These are phyloP conservation scores for Polydesmus complanatus DNA, from an alignment of 2,888 invertebrate genomes.

Conservation along the genomic window DNA sequence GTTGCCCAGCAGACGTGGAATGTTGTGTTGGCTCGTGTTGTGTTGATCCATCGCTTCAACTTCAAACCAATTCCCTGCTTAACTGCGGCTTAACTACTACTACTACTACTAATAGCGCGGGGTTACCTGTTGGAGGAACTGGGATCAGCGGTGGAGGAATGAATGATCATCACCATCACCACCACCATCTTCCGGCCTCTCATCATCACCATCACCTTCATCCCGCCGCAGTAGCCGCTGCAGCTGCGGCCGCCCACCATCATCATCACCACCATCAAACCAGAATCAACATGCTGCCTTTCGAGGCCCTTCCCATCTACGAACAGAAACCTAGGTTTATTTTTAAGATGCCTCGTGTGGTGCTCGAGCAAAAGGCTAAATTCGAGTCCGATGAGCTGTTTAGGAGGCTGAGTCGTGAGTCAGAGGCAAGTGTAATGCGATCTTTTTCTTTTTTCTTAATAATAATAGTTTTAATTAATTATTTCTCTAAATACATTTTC, in stretches of 20 bases:
- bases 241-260: neutral
- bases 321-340: conserved; percentile 67
- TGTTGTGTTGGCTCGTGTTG: neutral
- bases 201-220: neutral
- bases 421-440: conserved; percentile 72
- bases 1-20: neutral
- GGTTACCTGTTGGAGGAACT: neutral
- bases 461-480: no score
- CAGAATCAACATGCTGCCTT: conserved; percentile 64
- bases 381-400: conserved; percentile 95
- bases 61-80: no score
- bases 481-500: no score
- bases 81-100: neutral
- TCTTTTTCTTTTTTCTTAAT: no score
- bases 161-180: neutral
- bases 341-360: conserved; percentile 93
- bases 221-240: neutral
- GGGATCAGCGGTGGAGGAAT: neutral
- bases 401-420: conserved; percentile 79
- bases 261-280: neutral
- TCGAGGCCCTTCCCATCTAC: conserved; percentile 80
- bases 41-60: neutral
- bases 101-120: neutral
- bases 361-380: conserved; percentile 90
- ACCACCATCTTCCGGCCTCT: neutral